These are phyloP conservation scores for Globia sparganii DNA, from an alignment of 2,888 invertebrate genomes.

Conservation along the genomic window DNA sequence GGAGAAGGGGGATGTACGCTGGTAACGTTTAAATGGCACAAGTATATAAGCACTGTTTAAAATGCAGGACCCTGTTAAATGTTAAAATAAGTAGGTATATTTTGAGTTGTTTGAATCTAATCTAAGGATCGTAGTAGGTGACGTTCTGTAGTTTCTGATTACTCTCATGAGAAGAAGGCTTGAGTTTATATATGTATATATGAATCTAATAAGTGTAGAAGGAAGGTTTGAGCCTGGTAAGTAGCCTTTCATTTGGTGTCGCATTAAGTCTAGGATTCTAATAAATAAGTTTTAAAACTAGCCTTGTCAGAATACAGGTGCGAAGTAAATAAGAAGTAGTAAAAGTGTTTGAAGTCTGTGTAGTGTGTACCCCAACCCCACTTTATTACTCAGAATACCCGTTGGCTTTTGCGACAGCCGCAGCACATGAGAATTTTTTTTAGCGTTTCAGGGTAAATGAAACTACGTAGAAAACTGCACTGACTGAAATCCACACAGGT, in stretches of 20 bases:
- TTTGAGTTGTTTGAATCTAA: not conserved
- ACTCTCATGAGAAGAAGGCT: not conserved
- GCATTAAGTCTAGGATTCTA: not conserved
- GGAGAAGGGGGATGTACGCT: too few species aligned
- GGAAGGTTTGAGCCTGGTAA: not conserved
- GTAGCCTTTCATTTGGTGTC: not conserved
- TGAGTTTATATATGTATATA: not conserved
- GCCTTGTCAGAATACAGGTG: not conserved
- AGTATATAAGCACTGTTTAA: not conserved
- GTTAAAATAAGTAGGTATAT: not conserved
- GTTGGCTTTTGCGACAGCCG: not conserved
- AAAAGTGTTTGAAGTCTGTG: not conserved
- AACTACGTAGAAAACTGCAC: slow-evolving; percentile 6
- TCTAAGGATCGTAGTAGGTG: not conserved
- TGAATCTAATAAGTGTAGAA: not conserved
- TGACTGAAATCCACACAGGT: slow-evolving; percentile 12
- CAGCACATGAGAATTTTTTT: slow-evolving; percentile 5
- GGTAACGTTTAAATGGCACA: not conserved
- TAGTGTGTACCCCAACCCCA: too few species aligned
- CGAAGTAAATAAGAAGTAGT: not conserved
- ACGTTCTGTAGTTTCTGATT: not conserved
- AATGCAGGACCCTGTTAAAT: not conserved
- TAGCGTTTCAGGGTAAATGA: slow-evolving; percentile 1
- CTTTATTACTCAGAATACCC: not conserved
- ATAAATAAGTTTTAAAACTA: not conserved